Conservation (phyloP, 2,797 vertebrate species). For the Danio jaintianensis region DNA sequence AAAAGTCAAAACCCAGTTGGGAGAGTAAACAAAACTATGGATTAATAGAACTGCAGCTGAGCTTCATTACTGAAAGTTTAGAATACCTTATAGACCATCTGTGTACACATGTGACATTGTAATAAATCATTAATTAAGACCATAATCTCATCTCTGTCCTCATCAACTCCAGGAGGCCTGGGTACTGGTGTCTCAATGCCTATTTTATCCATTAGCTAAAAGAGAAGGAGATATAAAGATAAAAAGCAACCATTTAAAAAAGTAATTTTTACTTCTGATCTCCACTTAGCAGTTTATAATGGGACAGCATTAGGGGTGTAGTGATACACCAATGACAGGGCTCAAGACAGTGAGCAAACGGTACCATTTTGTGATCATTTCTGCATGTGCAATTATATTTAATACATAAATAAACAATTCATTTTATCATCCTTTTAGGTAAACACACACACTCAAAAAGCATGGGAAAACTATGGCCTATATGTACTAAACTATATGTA, state of each 20-base stretch:
- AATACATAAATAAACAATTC: too few species aligned
- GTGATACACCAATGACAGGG: too few species aligned
- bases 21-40: neutral
- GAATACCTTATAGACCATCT: slow-evolving; percentile 15
- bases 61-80: neutral
- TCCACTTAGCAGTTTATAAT: neutral
- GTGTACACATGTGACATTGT: neutral
- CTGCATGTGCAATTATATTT: too few species aligned
- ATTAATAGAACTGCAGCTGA: neutral
- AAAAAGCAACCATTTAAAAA: neutral
- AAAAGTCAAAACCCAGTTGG: neutral
- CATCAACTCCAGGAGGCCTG: neutral
- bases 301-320: too few species aligned
- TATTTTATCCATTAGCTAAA: slow-evolving; percentile 25
- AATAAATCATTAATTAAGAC: neutral
- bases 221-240: neutral
- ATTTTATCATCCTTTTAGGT: too few species aligned
- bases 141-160: neutral
- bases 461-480: too few species aligned
- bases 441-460: too few species aligned
- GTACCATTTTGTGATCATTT: too few species aligned
- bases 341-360: too few species aligned
- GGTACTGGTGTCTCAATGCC: slow-evolving; percentile 10
- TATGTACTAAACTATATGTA: too few species aligned
- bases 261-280: neutral